phyloP scores from a whole-genome alignment of 2,888 invertebrate species.

The Microctonus aethiopoides region DNA sequence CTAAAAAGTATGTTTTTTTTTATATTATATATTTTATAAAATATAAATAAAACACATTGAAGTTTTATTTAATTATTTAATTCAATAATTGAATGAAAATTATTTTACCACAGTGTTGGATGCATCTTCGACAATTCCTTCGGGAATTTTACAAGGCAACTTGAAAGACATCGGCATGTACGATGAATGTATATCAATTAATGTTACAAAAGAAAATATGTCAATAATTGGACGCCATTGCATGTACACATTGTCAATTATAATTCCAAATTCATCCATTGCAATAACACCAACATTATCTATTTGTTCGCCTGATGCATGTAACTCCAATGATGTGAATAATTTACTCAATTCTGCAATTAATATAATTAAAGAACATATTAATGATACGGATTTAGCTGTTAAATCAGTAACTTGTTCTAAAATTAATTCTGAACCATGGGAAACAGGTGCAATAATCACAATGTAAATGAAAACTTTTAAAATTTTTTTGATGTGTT shows the following conservation, averaged over 20 bases:
- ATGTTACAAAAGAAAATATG: constrained; percentile 45
- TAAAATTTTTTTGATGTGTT: constrained; percentile 11
- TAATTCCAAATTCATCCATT: constrained; percentile 2
- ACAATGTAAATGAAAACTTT: constrained; percentile 39
- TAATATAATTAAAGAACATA: not conserved
- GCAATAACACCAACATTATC: constrained; percentile 59
- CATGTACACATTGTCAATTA: constrained; percentile 53
- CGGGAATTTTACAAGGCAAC: constrained; percentile 67
- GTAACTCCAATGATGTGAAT: constrained; percentile 57
- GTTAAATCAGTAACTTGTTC: constrained; percentile 34
- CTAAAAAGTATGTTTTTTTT: not conserved
- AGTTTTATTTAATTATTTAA: not conserved
- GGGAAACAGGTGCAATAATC: constrained; percentile 39
- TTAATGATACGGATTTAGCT: not conserved
- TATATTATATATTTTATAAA: no score
- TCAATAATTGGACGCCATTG: constrained; percentile 66
- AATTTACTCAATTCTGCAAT: constrained; percentile 29
- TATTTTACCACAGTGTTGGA: constrained; percentile 68
- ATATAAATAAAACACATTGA: no score
- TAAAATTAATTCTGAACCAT: constrained; percentile 28
- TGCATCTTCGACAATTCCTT: constrained; percentile 67
- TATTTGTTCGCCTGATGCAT: constrained; percentile 66
- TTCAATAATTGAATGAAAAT: not conserved
- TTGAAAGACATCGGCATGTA: constrained; percentile 66
- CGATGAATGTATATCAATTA: constrained; percentile 63